phyloP scores from a whole-genome alignment of 2,888 invertebrate genomes.

The Abrostola triplasia region DNA sequence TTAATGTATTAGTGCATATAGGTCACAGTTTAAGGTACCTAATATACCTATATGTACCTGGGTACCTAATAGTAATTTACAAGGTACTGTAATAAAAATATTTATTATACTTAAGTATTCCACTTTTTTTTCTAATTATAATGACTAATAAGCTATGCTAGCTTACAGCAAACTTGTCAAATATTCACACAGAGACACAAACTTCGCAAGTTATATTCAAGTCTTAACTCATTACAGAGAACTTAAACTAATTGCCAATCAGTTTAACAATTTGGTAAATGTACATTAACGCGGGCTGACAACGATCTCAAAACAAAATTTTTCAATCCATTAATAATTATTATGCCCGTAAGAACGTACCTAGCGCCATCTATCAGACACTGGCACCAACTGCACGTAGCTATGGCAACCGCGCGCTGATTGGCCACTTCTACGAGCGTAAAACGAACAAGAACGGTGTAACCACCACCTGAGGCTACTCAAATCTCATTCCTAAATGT shows the following conservation, averaged over 20 bases:
- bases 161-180: too few species aligned
- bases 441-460: constrained; percentile 61
- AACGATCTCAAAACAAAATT: constrained; percentile 38
- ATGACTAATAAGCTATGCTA: too few species aligned
- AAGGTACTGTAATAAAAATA: too few species aligned
- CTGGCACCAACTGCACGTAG: constrained; percentile 68
- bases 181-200: not conserved
- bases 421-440: constrained; percentile 78
- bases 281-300: constrained; percentile 9
- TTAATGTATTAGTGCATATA: too few species aligned
- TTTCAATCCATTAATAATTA: constrained; percentile 55
- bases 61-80: too few species aligned
- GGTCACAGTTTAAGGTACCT: too few species aligned
- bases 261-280: constrained; percentile 9
- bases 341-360: constrained; percentile 23
- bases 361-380: constrained; percentile 78
- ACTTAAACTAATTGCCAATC: constrained; percentile 28
- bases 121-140: too few species aligned
- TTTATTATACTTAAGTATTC: too few species aligned
- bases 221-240: constrained; percentile 3
- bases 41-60: too few species aligned
- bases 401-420: constrained; percentile 83
- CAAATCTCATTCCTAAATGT: constrained; percentile 68
- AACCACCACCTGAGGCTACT: constrained; percentile 64
- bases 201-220: not conserved